Conservation (phyloP, 2,888 invertebrate species). For the Drosophila atroscutellata region DNA sequence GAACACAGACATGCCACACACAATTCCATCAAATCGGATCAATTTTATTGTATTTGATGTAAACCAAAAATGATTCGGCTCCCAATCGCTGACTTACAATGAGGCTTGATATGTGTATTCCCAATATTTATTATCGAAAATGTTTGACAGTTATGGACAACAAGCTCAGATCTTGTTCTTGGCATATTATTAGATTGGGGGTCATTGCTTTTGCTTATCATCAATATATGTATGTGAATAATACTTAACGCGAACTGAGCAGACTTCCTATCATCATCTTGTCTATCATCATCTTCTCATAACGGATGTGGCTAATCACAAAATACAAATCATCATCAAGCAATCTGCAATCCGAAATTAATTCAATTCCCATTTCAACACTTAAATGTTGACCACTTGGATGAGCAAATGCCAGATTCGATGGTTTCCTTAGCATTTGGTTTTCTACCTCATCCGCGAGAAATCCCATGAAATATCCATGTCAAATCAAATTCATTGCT, state of each 20-base stretch:
- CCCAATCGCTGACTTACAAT: not conserved
- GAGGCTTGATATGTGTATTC: not conserved
- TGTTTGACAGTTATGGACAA: not conserved
- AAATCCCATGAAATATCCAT: not conserved
- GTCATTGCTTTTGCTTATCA: too few species aligned
- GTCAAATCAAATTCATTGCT: constrained; percentile 15
- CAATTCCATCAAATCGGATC: not conserved
- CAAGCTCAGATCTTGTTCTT: not conserved
- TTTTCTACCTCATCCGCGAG: constrained; percentile 1
- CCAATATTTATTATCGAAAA: not conserved
- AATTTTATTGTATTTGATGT: not conserved
- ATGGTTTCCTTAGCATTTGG: constrained; percentile 7
- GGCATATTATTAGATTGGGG: not conserved
- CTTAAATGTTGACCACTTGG: constrained; percentile 5
- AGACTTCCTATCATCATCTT: not conserved
- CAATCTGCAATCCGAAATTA: constrained; percentile 1
- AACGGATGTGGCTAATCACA: constrained; percentile 8
- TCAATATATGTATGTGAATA: too few species aligned
- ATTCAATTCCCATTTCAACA: constrained; percentile 36
- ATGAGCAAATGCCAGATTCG: constrained; percentile 11
- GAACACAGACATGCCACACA: not conserved
- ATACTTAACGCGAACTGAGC: not conserved
- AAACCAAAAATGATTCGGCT: not conserved
- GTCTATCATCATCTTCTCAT: constrained; percentile 1
- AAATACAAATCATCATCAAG: constrained; percentile 1